phyloP scores from a whole-genome alignment of 2,797 vertebrate genomes.

The Poecilia velifera region DNA sequence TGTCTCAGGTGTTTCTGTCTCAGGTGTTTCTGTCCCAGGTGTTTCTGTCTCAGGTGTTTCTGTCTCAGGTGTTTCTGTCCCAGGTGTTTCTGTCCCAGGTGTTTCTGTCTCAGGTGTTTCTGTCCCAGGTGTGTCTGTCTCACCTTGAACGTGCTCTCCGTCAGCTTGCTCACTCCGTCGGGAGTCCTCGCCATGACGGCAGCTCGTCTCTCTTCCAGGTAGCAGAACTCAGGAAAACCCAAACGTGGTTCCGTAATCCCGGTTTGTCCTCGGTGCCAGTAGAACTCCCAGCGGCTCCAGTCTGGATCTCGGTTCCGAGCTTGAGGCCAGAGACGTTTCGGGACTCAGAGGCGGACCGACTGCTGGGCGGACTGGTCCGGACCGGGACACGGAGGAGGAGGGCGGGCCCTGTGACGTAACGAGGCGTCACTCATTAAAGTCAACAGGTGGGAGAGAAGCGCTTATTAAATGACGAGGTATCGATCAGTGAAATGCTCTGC shows the following conservation, averaged over 20 bases:
- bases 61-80: slow-evolving; percentile 39
- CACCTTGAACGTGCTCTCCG: slow-evolving; percentile 94
- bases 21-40: too few species aligned
- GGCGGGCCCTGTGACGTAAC: slow-evolving; percentile 48
- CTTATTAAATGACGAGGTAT: not conserved
- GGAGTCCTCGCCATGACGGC: slow-evolving; percentile 87
- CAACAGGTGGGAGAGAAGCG: not conserved
- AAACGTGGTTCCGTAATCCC: slow-evolving; percentile 29
- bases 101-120: too few species aligned
- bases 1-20: too few species aligned
- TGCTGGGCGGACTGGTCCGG: not conserved
- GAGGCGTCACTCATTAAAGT: not conserved
- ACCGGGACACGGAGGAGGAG: slow-evolving; percentile 5
- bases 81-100: slow-evolving; percentile 43
- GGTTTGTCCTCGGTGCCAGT: not conserved
- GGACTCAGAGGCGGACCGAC: not conserved
- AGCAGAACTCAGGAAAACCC: not conserved
- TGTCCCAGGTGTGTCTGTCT: slow-evolving; percentile 41
- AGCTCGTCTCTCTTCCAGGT: slow-evolving; percentile 2
- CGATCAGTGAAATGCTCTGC: not conserved
- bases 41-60: too few species aligned
- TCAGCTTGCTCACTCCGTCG: slow-evolving; percentile 91
- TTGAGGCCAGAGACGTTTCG: slow-evolving; percentile 30
- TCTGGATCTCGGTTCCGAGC: slow-evolving; percentile 33
- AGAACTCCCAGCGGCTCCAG: slow-evolving; percentile 31